A percentile compares a stretch with the other conserved stretches of the same genome.
Conservation (phyloP, 2,888 invertebrate genomes). For the Rhamnusium bicolor region DNA sequence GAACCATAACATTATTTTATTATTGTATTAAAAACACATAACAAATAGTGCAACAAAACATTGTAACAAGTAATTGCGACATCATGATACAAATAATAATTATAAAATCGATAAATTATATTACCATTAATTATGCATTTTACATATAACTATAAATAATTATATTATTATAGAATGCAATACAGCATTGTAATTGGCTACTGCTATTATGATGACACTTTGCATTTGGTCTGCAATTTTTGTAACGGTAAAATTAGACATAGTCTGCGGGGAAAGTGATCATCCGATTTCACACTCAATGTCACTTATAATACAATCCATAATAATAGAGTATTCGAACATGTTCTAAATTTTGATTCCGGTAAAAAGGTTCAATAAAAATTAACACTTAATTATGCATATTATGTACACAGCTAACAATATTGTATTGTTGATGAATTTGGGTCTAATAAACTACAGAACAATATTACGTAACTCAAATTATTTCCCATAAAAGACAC, state of each 20-base stretch:
- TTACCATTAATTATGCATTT: background rate
- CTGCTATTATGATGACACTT: conserved; percentile 1
- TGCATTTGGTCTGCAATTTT: conserved; percentile 17
- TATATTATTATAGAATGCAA: background rate
- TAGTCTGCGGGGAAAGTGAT: conserved; percentile 16
- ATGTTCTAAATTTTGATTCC: conserved; percentile 33
- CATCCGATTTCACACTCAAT: conserved; percentile 33
- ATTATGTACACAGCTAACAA: conserved; percentile 8
- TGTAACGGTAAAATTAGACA: conserved; percentile 20
- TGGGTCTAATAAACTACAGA: conserved; percentile 2
- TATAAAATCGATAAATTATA: background rate
- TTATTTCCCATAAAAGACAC: background rate
- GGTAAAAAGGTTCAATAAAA: conserved; percentile 25
- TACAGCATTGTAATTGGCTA: background rate
- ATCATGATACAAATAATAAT: conserved; percentile 11
- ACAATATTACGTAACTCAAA: background rate
- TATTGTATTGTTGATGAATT: conserved; percentile 9
- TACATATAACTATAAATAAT: background rate
- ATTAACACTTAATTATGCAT: conserved; percentile 16
- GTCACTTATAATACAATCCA: conserved; percentile 7
- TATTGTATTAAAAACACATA: background rate
- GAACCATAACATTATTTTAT: background rate
- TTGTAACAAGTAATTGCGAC: conserved; percentile 6
- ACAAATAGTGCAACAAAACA: conserved; percentile 19
- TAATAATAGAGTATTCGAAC: conserved; percentile 21